phyloP scores from a whole-genome alignment of 2,888 invertebrate species.

The Leucoptera coffeella region DNA sequence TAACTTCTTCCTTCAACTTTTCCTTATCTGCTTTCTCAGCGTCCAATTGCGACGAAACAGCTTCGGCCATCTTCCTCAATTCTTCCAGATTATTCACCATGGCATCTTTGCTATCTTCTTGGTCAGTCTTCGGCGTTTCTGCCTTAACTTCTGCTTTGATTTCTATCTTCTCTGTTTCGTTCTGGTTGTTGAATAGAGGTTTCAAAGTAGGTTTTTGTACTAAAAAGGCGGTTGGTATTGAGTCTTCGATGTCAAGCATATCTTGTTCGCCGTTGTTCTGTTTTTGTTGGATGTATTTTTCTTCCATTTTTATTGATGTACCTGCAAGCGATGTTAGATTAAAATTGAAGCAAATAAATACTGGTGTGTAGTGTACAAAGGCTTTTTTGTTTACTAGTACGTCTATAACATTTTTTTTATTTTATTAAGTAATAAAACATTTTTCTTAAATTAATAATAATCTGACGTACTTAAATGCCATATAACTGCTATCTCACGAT shows the following conservation, averaged over 20 bases:
- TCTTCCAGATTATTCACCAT: slow-evolving; percentile 47
- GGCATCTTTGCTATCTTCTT: slow-evolving; percentile 27
- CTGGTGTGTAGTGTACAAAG: too few relatives aligned
- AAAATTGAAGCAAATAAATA: not conserved
- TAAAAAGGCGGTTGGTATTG: slow-evolving; percentile 46
- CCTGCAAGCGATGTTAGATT: slow-evolving; percentile 12
- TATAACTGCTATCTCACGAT: too few relatives aligned
- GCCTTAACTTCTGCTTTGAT: slow-evolving; percentile 29
- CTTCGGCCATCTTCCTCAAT: slow-evolving; percentile 39
- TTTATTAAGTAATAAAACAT: too few relatives aligned
- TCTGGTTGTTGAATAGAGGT: slow-evolving; percentile 30
- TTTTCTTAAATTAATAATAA: too few relatives aligned
- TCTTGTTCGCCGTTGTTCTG: slow-evolving; percentile 37
- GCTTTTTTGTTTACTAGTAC: too few relatives aligned
- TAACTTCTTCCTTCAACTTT: slow-evolving; percentile 19
- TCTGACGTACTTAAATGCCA: too few relatives aligned
- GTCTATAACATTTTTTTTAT: too few relatives aligned
- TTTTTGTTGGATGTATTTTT: slow-evolving; percentile 44
- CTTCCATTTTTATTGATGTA: slow-evolving; percentile 50
- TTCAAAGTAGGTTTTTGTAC: slow-evolving; percentile 48
- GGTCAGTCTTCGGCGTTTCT: slow-evolving; percentile 14
- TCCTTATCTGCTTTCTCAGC: too few relatives aligned
- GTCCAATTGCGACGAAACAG: slow-evolving; percentile 34
- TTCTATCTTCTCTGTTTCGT: slow-evolving; percentile 34
- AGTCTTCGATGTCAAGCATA: slow-evolving; percentile 49